A percentile compares a stretch with the other conserved stretches of the same genome.
phyloP scores from a whole-genome alignment of 1,140 invertebrate species.

The Macrostomum lignano region DNA sequence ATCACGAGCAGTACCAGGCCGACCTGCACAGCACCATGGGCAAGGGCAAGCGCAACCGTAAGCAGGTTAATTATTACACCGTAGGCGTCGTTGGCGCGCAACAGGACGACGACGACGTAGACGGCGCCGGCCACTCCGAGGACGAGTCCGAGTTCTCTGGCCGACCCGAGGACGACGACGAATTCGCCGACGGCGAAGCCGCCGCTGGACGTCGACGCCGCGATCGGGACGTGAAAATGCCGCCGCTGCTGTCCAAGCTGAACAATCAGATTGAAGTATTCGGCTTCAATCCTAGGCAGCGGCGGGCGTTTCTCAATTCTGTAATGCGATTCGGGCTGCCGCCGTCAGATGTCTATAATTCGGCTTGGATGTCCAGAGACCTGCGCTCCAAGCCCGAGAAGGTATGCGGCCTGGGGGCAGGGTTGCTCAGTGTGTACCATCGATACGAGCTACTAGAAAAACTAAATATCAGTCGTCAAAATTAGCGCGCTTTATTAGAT shows the following conservation, averaged over 20 bases:
- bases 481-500: too few relatives aligned
- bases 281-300: slow-evolving; percentile 91
- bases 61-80: slow-evolving; percentile 11
- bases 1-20: slow-evolving; percentile 98
- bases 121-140: slow-evolving; percentile 6
- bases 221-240: slow-evolving; percentile 49
- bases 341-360: slow-evolving; percentile 35
- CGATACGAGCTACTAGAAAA: too few relatives aligned
- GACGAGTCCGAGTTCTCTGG: too few relatives aligned
- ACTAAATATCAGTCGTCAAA: too few relatives aligned
- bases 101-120: slow-evolving; percentile 6
- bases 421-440: too few relatives aligned
- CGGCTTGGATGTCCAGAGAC: slow-evolving; percentile 52
- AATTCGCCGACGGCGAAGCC: slow-evolving; percentile 75
- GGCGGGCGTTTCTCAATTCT: slow-evolving; percentile 92
- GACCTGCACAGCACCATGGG: slow-evolving; percentile 45
- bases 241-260: slow-evolving; percentile 69
- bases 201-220: slow-evolving; percentile 10
- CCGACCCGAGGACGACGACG: slow-evolving; percentile 55
- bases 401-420: too few relatives aligned
- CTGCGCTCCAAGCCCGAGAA: slow-evolving; percentile 88
- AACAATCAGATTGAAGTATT: slow-evolving; percentile 92
- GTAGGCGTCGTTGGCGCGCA: too few relatives aligned
- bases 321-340: slow-evolving; percentile 99
- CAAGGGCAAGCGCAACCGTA: slow-evolving; percentile 27